Evolutionary conservation across 2,888 invertebrate species (phyloP).

Genomic region (Bombyx huttoni): DNA sequence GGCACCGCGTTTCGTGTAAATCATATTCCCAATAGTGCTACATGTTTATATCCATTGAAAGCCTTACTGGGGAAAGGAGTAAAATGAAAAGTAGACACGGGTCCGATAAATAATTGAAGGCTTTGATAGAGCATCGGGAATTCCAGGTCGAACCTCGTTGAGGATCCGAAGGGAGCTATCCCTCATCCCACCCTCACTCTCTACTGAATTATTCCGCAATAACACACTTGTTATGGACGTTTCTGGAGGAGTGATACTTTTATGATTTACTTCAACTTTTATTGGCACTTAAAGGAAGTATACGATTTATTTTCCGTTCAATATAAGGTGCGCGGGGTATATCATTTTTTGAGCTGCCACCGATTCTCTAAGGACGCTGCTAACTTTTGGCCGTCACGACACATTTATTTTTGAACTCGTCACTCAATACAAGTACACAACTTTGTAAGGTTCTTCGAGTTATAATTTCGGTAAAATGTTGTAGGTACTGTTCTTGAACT

Average conservation of each 20-base stretch:
- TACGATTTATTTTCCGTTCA: conserved; percentile 70
- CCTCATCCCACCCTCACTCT: conserved; percentile 56
- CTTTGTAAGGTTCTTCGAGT: conserved; percentile 3
- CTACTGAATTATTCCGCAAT: conserved; percentile 72
- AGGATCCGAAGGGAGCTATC: conserved; percentile 63
- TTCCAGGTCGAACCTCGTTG: conserved; percentile 45
- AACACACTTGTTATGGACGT: conserved; percentile 72
- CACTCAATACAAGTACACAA: conserved; percentile 9
- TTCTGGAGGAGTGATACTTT: conserved; percentile 69
- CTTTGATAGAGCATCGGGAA: conserved; percentile 65
- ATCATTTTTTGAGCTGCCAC: conserved; percentile 54
- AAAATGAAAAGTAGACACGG: conserved; percentile 71
- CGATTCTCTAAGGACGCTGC: conserved; percentile 43
- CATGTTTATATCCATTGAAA: conserved; percentile 59
- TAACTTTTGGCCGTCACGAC: conserved; percentile 46
- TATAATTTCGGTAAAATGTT: neutral
- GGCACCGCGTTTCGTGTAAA: conserved; percentile 42
- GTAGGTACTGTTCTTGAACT: neutral
- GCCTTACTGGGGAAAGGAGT: conserved; percentile 56
- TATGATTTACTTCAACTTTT: conserved; percentile 73
- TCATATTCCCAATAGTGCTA: conserved; percentile 49
- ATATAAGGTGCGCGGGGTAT: conserved; percentile 63
- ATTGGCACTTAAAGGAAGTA: conserved; percentile 72
- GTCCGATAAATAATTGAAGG: conserved; percentile 73
- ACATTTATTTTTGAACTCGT: conserved; percentile 27